Evolutionary conservation across 2,888 invertebrate genomes (phyloP).

Genomic region (Schizotus pectinicornis): DNA sequence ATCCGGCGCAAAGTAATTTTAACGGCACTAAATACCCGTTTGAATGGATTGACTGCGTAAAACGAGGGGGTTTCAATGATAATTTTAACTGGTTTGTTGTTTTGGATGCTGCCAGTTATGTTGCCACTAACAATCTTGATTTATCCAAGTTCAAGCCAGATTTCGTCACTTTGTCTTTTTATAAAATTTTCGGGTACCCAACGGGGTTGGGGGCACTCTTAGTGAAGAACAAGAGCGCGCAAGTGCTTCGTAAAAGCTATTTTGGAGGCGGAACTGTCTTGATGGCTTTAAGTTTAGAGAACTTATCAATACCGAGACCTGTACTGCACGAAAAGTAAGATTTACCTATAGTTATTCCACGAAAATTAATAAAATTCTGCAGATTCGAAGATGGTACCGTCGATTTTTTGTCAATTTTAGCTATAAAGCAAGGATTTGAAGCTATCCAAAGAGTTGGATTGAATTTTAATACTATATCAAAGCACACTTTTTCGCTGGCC

Average conservation of each 20-base stretch:
- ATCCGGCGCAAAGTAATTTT: conserved; percentile 94
- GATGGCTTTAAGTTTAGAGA: conserved; percentile 75
- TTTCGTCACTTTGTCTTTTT: conserved; percentile 92
- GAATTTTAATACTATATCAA: conserved; percentile 69
- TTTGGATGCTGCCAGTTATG: conserved; percentile 86
- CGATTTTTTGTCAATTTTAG: conserved; percentile 83
- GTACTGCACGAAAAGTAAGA: conserved; percentile 74
- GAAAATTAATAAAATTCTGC: conserved; percentile 40
- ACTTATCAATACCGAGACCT: conserved; percentile 74
- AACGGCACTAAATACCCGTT: conserved; percentile 90
- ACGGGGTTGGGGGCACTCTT: conserved; percentile 92
- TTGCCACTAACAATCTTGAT: conserved; percentile 79
- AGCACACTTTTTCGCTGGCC: conserved; percentile 78
- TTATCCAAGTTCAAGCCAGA: conserved; percentile 77
- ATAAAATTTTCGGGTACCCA: conserved; percentile 96
- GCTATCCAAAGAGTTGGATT: conserved; percentile 71
- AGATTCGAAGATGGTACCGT: conserved; percentile 96
- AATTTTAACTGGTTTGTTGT: conserved; percentile 71
- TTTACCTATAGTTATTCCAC: neutral
- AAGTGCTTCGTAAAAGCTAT: conserved; percentile 73
- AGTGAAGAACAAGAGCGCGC: conserved; percentile 70
- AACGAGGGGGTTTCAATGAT: conserved; percentile 64
- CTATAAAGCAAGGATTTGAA: conserved; percentile 84
- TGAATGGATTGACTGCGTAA: conserved; percentile 69
- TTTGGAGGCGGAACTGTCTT: conserved; percentile 96